These are phyloP conservation scores for Notamacropus eugenii DNA, from an alignment of 2,797 vertebrate genomes.

Conservation along the genomic window DNA sequence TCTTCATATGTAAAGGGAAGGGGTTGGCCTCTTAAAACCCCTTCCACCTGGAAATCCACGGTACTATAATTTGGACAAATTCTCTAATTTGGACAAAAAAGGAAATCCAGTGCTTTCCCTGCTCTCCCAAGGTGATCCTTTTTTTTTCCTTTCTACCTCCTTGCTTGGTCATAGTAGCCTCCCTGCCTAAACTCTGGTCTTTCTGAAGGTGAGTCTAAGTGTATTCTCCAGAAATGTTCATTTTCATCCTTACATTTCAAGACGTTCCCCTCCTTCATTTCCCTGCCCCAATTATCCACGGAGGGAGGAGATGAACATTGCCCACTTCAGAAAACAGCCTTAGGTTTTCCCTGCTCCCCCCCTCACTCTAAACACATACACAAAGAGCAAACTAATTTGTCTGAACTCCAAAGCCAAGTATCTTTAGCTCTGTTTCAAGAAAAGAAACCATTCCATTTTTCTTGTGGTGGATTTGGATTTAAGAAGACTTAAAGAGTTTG, in stretches of 20 bases:
- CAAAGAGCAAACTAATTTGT: conserved; percentile 33
- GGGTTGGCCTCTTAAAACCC: neutral
- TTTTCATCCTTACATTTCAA: conserved; percentile 52
- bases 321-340: conserved; percentile 38
- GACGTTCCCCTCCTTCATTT: neutral
- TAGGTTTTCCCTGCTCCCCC: conserved; percentile 8
- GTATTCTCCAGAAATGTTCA: conserved; percentile 30
- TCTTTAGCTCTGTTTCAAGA: conserved; percentile 48
- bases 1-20: neutral
- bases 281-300: neutral
- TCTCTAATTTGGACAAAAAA: neutral
- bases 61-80: neutral
- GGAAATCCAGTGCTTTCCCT: neutral
- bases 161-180: neutral
- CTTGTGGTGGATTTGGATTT: conserved; percentile 25
- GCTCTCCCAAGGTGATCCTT: neutral
- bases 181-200: neutral
- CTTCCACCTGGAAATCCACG: neutral
- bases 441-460: conserved; percentile 42
- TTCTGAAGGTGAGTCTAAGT: conserved; percentile 30
- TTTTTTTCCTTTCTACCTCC: neutral
- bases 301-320: neutral
- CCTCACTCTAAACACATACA: neutral
- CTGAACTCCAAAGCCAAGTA: conserved; percentile 24
- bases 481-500: conserved; percentile 40